phyloP scores from a whole-genome alignment of 2,113 vertebrate species.

The Lota lota region DNA sequence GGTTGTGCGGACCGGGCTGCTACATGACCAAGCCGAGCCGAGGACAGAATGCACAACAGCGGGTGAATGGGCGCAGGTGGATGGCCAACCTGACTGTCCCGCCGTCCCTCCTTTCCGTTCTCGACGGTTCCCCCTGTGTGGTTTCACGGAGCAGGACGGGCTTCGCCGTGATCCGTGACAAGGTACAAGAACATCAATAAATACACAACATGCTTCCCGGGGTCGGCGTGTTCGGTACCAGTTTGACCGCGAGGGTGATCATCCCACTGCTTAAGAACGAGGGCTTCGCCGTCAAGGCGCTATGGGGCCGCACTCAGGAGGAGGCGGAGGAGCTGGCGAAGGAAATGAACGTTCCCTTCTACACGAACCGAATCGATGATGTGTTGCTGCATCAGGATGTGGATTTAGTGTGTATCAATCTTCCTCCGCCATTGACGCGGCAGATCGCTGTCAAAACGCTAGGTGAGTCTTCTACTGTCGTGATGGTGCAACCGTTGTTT shows the following conservation, averaged over 20 bases:
- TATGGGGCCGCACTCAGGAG: slow-evolving; percentile 95
- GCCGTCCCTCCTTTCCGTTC: slow-evolving; percentile 16
- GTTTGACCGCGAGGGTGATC: slow-evolving; percentile 92
- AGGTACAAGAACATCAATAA: background rate
- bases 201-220: slow-evolving; percentile 86
- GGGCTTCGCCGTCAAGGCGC: slow-evolving; percentile 92
- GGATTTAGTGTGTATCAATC: slow-evolving; percentile 95
- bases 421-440: slow-evolving; percentile 91
- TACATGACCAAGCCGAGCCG: slow-evolving; percentile 39
- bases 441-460: slow-evolving; percentile 97
- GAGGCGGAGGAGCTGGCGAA: slow-evolving; percentile 97
- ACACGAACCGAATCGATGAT: slow-evolving; percentile 96
- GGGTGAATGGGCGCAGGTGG: slow-evolving; percentile 59
- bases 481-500: too few species aligned
- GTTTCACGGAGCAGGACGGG: slow-evolving; percentile 23
- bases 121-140: slow-evolving; percentile 22
- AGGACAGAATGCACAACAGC: slow-evolving; percentile 56
- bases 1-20: too few species aligned
- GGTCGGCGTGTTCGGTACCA: slow-evolving; percentile 96
- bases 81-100: slow-evolving; percentile 60
- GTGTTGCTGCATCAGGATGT: slow-evolving; percentile 96
- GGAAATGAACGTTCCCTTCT: slow-evolving; percentile 96
- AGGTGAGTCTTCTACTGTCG: slow-evolving; percentile 75
- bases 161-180: background rate
- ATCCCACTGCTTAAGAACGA: slow-evolving; percentile 92